Percentiles rank a stretch among this genome's conserved stretches.
phyloP scores from a whole-genome alignment of 1,140 invertebrate genomes.

The Diabrotica undecimpunctata region DNA sequence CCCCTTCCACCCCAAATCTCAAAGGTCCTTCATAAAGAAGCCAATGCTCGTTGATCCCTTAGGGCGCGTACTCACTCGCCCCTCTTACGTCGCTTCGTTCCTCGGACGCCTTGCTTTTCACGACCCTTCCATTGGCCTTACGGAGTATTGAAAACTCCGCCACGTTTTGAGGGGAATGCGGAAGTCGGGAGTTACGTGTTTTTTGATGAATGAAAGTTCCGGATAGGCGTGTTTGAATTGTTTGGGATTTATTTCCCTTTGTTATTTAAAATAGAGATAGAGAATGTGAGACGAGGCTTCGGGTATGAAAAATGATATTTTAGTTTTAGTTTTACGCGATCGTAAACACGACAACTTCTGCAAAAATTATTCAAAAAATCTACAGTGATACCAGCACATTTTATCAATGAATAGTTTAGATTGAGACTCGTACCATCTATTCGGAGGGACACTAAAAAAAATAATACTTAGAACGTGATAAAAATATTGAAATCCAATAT shows the following conservation, averaged over 20 bases:
- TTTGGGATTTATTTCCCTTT: neutral
- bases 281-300: neutral
- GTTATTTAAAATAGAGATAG: neutral
- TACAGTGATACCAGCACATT: neutral
- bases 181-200: neutral
- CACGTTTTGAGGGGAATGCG: neutral
- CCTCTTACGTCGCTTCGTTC: neutral
- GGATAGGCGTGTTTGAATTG: neutral
- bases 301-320: neutral
- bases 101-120: neutral
- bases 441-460: no score
- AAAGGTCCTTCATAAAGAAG: neutral
- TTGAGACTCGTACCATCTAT: no score
- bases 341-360: neutral
- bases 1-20: neutral
- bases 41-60: conserved; percentile 1
- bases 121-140: conserved; percentile 1
- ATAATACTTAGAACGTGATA: no score
- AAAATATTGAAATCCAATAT: no score
- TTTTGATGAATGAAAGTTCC: neutral
- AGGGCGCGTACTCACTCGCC: neutral
- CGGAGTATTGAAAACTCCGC: neutral
- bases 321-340: neutral
- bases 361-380: neutral
- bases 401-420: neutral